Evolutionary conservation across 1,140 invertebrate species (phyloP).

Genomic region (Sycophila sp.): DNA sequence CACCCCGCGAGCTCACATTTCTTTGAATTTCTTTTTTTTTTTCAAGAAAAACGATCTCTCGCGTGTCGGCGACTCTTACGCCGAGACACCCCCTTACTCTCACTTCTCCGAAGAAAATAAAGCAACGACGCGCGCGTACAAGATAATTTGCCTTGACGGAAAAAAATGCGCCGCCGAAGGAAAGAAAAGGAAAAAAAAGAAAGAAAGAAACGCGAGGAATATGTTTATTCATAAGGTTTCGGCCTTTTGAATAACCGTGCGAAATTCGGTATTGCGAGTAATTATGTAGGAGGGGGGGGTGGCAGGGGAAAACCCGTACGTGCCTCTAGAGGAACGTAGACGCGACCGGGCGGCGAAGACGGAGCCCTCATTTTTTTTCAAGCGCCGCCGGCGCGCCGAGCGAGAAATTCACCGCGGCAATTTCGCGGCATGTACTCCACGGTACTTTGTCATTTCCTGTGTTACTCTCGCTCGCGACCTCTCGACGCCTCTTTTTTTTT

Average conservation of each 20-base stretch:
- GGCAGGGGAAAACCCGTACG: too few species aligned
- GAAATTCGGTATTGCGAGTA: too few species aligned
- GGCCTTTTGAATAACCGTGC: too few species aligned
- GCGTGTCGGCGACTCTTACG: neutral
- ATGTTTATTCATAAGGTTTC: too few species aligned
- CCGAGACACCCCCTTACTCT: too few species aligned
- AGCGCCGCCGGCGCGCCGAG: neutral
- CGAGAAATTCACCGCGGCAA: conserved; percentile 45
- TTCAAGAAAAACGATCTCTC: neutral
- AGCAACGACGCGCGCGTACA: too few species aligned
- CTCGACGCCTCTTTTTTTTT: conserved; percentile 1
- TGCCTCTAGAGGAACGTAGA: conserved; percentile 41
- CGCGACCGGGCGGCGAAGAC: conserved; percentile 43
- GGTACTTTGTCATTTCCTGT: conserved; percentile 44
- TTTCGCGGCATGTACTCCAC: conserved; percentile 29
- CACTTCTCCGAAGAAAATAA: too few species aligned
- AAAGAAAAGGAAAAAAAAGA: neutral
- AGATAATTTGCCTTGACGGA: too few species aligned
- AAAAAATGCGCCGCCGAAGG: neutral
- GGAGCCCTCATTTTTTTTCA: conserved; percentile 44
- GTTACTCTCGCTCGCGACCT: conserved; percentile 43
- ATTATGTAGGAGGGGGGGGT: too few species aligned
- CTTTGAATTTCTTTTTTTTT: too few species aligned
- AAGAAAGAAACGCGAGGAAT: too few species aligned
- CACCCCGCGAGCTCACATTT: too few species aligned